Conservation (phyloP, 2,113 vertebrate species). For the Artemisiospiza belli region DNA sequence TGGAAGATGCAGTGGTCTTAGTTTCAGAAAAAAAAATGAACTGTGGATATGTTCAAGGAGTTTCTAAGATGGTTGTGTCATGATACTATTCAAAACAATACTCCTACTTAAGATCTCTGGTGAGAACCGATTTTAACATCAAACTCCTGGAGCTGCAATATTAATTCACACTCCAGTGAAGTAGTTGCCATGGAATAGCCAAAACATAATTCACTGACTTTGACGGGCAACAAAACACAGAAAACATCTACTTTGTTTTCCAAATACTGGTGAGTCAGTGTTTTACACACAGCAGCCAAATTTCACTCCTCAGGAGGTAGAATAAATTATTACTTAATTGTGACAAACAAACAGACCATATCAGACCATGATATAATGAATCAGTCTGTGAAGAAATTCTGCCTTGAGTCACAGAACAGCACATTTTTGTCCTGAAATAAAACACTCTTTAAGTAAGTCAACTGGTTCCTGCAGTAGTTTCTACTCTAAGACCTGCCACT, state of each 20-base stretch:
- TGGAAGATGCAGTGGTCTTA: not conserved
- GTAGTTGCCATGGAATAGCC: conserved; percentile 5
- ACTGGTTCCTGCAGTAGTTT: not conserved
- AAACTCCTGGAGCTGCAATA: not conserved
- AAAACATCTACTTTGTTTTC: conserved; percentile 54
- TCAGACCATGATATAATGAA: not conserved
- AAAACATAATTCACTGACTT: conserved; percentile 28
- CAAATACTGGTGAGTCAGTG: conserved; percentile 57
- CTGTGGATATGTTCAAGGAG: not conserved
- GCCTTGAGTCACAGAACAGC: not conserved
- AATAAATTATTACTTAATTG: conserved; percentile 49
- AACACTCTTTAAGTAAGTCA: not conserved
- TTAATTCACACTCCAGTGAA: conserved; percentile 23
- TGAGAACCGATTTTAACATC: not conserved
- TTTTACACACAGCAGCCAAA: conserved; percentile 38
- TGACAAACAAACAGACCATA: conserved; percentile 26
- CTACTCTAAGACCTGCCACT: not conserved
- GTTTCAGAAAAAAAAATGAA: not conserved
- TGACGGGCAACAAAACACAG: conserved; percentile 31
- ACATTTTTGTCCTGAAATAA: not conserved
- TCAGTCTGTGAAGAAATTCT: not conserved
- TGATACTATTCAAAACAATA: not conserved
- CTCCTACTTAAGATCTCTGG: not conserved
- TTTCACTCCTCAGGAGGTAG: not conserved
- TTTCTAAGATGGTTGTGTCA: not conserved